phyloP scores from a whole-genome alignment of 2,888 invertebrate species.

The Phasia obesa region DNA sequence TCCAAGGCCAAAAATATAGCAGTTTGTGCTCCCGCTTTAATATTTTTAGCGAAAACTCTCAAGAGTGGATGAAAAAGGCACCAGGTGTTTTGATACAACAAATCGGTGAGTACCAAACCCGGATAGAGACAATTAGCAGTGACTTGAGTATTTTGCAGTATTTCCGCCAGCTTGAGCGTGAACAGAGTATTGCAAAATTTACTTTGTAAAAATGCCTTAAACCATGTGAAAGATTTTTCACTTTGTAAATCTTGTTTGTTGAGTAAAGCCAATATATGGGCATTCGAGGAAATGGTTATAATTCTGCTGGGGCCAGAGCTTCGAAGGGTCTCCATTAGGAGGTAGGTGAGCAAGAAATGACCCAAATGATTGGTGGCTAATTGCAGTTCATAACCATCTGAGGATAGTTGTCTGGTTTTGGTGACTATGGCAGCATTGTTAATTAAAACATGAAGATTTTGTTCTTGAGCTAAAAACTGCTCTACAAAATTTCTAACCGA shows the following conservation, averaged over 20 bases:
- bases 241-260: conserved; percentile 56
- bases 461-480: conserved; percentile 27
- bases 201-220: conserved; percentile 49
- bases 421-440: conserved; percentile 55
- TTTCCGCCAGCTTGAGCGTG: conserved; percentile 34
- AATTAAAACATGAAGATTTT: conserved; percentile 44
- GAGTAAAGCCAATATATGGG: conserved; percentile 41
- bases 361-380: conserved; percentile 63
- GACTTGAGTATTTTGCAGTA: conserved; percentile 29
- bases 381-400: conserved; percentile 56
- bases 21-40: conserved; percentile 58
- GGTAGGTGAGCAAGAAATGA: conserved; percentile 48
- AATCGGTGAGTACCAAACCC: conserved; percentile 55
- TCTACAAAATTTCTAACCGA: conserved; percentile 52
- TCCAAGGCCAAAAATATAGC: conserved; percentile 60
- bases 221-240: conserved; percentile 49
- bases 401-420: conserved; percentile 15
- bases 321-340: conserved; percentile 19
- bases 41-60: conserved; percentile 41
- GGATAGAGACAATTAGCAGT: conserved; percentile 63
- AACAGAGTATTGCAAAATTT: conserved; percentile 60
- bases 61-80: conserved; percentile 53
- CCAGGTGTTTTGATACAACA: conserved; percentile 53
- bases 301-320: conserved; percentile 32
- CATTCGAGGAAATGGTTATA: conserved; percentile 36